Evolutionary conservation across 2,113 vertebrate species (phyloP), one percentile per base, ranked within the genome.

Genomic region (Forbesichthys papilliferus): DNA sequence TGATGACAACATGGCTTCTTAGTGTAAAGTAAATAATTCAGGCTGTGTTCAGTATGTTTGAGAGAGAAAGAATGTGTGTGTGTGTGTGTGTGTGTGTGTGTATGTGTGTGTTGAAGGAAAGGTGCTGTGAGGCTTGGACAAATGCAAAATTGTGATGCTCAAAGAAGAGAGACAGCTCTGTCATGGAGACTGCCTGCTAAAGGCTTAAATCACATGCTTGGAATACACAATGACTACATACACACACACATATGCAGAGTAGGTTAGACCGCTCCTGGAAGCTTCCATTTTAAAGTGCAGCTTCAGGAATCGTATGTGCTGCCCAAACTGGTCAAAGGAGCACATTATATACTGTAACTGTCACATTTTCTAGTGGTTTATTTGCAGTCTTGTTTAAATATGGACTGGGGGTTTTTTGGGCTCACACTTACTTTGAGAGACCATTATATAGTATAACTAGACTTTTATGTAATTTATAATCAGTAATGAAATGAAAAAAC

Each of bases 131-230:
- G 81, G 83, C 83, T 89, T 64, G 83, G 86, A 89, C 88, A 89
- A 88, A 91, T 84, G 78, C 86, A 84, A 85, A 84, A 88, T 85
- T 88, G 88, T 86, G 82, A 83, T 66, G 74, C 84, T 87, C 83
- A 81, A 85, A 86, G 61, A 71, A 68, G 81, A 93, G 92, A 91
- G 88, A 92, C 87, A 6, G 90, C 85, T 88, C 81, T 82, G 84
- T 86, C 85, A 89, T 64, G 57, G 80, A 78, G 79, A 71, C 82
- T 81, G 84, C 72, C 79, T 78, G 73, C 80, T 84, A 84, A 80
- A 85, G 78, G 81, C 84, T 85, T 89, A 89, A 89, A 88, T 89
- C 86, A 84, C 84, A 87, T 79, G 84, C 81, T 77, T 88, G 77
- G 85, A 89, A 89, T 87, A 73, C 86, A 87, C 84, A 89, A 89